Evolutionary conservation across 2,888 invertebrate genomes (phyloP), one percentile per base, ranked within the genome.

Genomic region (Pterostichus madidus): DNA sequence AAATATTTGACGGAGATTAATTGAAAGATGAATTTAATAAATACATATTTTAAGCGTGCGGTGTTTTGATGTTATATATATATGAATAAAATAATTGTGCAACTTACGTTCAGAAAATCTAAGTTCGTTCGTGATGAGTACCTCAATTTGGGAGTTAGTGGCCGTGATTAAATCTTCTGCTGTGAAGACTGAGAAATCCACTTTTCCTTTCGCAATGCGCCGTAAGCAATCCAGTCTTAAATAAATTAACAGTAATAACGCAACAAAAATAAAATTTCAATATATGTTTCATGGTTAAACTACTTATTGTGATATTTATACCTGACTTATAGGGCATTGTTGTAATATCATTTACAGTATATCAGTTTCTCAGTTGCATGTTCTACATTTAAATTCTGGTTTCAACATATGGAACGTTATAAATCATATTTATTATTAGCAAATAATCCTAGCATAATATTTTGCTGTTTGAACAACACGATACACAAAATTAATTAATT

Each of bases 161-260:
- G 94, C 93, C 0, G 95, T 94, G 5, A 97, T 92, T 86, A 97
- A 92, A 89, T 97, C 97, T 87, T 97, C 97, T 0, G 97, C 94
- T 78, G 95, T 94, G 86, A 97, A 93, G 10, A 96, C 94, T 0
- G 96, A 94, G 87, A 98, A 95, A 89, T 98, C 97, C 0, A 95
- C 97, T 0, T 94, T 92, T 0, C 95, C 95, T 86, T 94, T 93
- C 81, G 93, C 92, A 86, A 98, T 94, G 85, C 94, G 93, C 5
- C 95, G 92, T 84, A 98, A 92, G 87, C 98, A 98, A 87, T 96
- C 95, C 85, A 96, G 90, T 84, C 97, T 96, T 89, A 64, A 86
- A 84, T n/a, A 75, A 77, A 13, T 53, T 80, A 17, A 68, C 5
- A 10, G 5, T 15, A 17, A 2, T 56, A 56, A 17, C 8, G 6